Base-by-base conservation (phyloP, 2,113 vertebrate species). In the Plotosus lineatus region DNA sequence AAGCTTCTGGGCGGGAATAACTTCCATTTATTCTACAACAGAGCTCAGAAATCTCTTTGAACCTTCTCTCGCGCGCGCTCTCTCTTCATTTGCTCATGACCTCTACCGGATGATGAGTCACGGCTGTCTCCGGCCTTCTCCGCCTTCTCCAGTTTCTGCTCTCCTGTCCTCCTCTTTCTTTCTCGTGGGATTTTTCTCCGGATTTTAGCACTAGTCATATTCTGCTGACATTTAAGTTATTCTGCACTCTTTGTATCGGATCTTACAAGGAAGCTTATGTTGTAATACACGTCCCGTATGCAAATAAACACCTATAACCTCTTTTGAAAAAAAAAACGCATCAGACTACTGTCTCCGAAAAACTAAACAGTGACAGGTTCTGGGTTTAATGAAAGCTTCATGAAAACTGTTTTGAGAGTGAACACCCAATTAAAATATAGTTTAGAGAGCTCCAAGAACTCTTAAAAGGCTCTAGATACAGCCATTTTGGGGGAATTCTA, bases 31-130 rank as follows among this genome's bases (percentile, higher is more conserved):
- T 65, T 77, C 42, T n/a, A n/a, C 58, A 60, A 77, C 58, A 77
- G 44, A 38, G 46, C 76, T 40, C 46, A 51, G 46, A 78, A 63
- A 65, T 69, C 66, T 21, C 51, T 71, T 71, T 71, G 65, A 79
- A 72, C 66, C 58, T 73, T 33, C 46, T 50, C 23, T 73, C 46
- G 31, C 69, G 26, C 33, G 40, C 21, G 40, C 23, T 40, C 36
- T 28, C 75, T 48, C 42, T 31, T 42, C 3, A 11, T 72, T 79
- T 58, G 51, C 40, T 66, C 66, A 50, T 79, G 78, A 79, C 78
- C 78, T 46, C 51, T 38, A 58, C 50, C 4, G 15, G 66, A 8
- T 60, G 66, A 79, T 79, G 78, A 79, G 44, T 79, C 78, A 72
- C 48, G 19, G 40, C 38, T 46, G 19, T 56, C 66, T n/a, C 38